phyloP scores from a whole-genome alignment of 2,888 invertebrate species.

The Apeira syringaria region DNA sequence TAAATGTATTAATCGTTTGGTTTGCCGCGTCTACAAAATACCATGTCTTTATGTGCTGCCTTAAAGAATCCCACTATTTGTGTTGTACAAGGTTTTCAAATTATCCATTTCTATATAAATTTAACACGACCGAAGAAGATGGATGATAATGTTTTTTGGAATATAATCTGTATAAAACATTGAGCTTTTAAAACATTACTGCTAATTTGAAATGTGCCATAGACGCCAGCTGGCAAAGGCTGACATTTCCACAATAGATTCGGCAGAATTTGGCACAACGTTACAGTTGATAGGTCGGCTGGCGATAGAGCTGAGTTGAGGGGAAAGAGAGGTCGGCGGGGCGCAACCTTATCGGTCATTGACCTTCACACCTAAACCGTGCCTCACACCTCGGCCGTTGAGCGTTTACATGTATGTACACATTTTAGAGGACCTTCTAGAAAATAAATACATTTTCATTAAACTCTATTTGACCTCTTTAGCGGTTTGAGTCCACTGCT shows the following conservation, averaged over 20 bases:
- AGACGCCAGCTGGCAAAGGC: slow-evolving; percentile 19
- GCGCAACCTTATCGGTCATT: slow-evolving; percentile 79
- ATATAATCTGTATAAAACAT: not conserved
- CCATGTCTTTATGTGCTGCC: no score
- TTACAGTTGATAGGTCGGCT: slow-evolving; percentile 52
- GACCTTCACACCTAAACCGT: slow-evolving; percentile 80
- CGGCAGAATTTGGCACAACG: slow-evolving; percentile 42
- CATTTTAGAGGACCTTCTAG: slow-evolving; percentile 54
- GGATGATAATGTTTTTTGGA: no score
- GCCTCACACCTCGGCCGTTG: slow-evolving; percentile 72
- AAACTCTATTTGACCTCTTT: no score
- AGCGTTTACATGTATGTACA: slow-evolving; percentile 48
- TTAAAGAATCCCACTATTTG: no score
- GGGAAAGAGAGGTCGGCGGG: slow-evolving; percentile 62
- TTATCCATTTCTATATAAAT: no score
- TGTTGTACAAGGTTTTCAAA: no score
- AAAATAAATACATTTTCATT: slow-evolving; percentile 37
- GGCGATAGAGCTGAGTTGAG: slow-evolving; percentile 51
- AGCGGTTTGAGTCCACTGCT: no score
- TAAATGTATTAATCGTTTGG: slow-evolving; percentile 17
- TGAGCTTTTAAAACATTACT: not conserved
- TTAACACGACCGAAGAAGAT: no score
- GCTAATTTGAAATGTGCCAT: slow-evolving; percentile 15
- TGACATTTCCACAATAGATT: slow-evolving; percentile 23
- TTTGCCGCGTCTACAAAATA: slow-evolving; percentile 5